phyloP scores from a whole-genome alignment of 2,113 vertebrate genomes.

The Canis aureus region DNA sequence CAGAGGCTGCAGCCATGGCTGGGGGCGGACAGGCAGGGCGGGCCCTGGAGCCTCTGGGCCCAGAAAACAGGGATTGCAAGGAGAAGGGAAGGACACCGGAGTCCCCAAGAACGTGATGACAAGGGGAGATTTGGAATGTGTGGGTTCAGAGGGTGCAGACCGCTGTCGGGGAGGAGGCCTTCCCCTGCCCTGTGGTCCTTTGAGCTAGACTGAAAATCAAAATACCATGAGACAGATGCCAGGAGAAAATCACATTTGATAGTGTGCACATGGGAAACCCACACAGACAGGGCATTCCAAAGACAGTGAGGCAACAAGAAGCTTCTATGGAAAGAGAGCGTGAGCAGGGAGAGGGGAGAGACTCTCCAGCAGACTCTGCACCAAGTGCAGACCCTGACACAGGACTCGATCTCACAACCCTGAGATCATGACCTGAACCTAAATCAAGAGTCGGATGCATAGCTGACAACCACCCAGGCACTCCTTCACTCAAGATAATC shows the following conservation, averaged over 20 bases:
- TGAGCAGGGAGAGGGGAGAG: background rate
- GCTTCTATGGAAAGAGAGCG: background rate
- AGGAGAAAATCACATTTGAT: background rate
- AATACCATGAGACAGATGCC: background rate
- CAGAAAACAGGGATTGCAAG: fast-evolving
- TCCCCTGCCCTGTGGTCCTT: background rate
- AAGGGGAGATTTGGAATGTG: fast-evolving
- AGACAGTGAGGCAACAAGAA: background rate
- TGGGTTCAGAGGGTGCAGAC: background rate
- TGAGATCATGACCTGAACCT: background rate
- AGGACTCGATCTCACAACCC: background rate
- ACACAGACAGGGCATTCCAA: background rate
- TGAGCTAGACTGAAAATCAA: background rate
- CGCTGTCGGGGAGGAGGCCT: background rate
- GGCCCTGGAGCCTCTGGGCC: fast-evolving
- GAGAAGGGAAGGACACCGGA: no score
- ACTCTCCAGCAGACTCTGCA: background rate
- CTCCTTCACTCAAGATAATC: background rate
- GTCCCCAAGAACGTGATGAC: no score
- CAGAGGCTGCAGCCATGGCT: fast-evolving
- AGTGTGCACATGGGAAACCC: fast-evolving
- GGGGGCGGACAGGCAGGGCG: fast-evolving
- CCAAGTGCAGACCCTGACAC: background rate
- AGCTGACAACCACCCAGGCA: background rate
- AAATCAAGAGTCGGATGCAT: background rate